Base-by-base conservation (phyloP, 1,140 invertebrate species). In the Brachionus manjavacas region DNA sequence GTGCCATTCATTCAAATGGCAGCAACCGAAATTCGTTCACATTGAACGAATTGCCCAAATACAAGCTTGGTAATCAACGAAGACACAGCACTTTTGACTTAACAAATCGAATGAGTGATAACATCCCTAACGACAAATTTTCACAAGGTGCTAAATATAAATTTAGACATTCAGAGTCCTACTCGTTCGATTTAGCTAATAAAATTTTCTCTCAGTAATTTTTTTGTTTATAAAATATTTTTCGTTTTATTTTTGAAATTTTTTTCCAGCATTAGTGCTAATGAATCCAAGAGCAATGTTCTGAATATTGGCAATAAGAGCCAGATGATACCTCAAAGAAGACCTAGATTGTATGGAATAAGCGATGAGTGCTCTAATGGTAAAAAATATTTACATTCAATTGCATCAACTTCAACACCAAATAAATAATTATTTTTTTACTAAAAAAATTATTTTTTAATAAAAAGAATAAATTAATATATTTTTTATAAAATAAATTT, bases 161-260 rank as follows among this genome's bases (percentile, higher is more conserved):
- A 23, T 46, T 76, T 25, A 76, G 46, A 49, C 72, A 76, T 3
- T 76, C 72, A 9, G 72, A 76, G n/a, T 76, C 72, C 9, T 76
- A 76, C 16, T 76, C 72, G 8, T 76, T 52, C 31, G 72, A 76
- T 14, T 25, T 76, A 6, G 43, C 41, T 35, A 76, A 76, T 49
- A 76, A 49, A 76, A 49, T 76, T 6, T 76, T 49, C 14, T 76
- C 72, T 9, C 20, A 76, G 72, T 76, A 76, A 74, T 28, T 3
- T 9, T 49, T 76, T n/a, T n/a, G n/a, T n/a, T n/a, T n/a, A n/a
- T n/a, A n/a, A n/a, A n/a, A n/a, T n/a, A n/a, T n/a, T n/a, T n/a
- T n/a, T n/a, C n/a, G n/a, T n/a, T n/a, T n/a, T n/a, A n/a, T n/a
- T n/a, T n/a, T n/a, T n/a, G n/a, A n/a, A n/a, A n/a, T n/a, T n/a